Base-by-base conservation (phyloP, 2,888 invertebrate species). In the Catocala sponsa region DNA sequence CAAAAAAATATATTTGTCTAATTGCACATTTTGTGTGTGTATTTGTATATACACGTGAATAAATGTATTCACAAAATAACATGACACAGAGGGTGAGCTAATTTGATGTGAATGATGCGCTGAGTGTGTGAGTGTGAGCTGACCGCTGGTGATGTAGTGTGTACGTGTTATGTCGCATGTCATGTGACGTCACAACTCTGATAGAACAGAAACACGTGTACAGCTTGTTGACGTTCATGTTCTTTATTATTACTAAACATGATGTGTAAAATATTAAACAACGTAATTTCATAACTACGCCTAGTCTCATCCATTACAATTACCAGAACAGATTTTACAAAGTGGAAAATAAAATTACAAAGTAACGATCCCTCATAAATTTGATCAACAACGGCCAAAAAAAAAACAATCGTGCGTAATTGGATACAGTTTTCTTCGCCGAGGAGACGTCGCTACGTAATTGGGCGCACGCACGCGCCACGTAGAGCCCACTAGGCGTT, bases 331-430 rank as follows among this genome's bases (percentile, higher is more conserved):
- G 72, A 78, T 63, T 63, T 61, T 25, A 56, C 57, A 59, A 65
- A 58, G 55, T 42, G 12, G 49, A 63, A 70, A 65, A 62, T 42
- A 57, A 65, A 68, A 63, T 74, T 41, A 70, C 47, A 48, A 43
- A 64, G 55, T 65, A 67, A 63, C 60, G 58, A 77, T 77, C 68
- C 63, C 54, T 70, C 65, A 66, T 70, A 69, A 65, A 67, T 76
- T 69, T 68, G 47, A 67, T 71, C 55, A 68, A 62, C 51, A 68
- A 53, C 65, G 56, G 50, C 57, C 56, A 60, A 65, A 70, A 69
- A n/a, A 48, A 70, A 70, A 69, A 73, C 68, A 72, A 76, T 68
- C 57, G 63, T 56, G 67, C 52, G 68, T 82, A 79, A 82, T 82
- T 80, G 76, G 72, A 70, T 65, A 72, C 65, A 67, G 63, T 69